Evolutionary conservation across 2,113 vertebrate genomes (phyloP).

Genomic region (Azemiops feae): DNA sequence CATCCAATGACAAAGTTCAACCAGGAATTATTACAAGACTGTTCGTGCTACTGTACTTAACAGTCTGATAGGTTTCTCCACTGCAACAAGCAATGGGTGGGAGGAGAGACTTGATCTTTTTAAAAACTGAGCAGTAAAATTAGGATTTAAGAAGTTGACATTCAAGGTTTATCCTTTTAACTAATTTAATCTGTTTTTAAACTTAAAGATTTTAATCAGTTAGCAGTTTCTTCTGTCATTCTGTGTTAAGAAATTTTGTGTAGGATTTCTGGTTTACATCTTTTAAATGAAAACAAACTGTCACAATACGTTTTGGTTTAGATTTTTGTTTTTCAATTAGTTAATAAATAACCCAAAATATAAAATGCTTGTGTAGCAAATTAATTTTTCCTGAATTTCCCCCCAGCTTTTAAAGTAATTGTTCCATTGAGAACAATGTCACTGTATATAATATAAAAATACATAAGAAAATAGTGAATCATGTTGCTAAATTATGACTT

Average conservation of each 20-base stretch:
- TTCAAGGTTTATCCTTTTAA: constrained; percentile 58
- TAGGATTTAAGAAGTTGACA: constrained; percentile 50
- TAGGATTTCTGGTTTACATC: constrained; percentile 7
- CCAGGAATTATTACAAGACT: constrained; percentile 54
- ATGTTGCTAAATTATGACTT: not conserved
- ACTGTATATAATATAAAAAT: not conserved
- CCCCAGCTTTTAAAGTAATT: not conserved
- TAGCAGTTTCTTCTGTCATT: constrained; percentile 42
- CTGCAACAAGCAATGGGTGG: constrained; percentile 27
- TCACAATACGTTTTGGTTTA: constrained; percentile 27
- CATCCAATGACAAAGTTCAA: constrained; percentile 75
- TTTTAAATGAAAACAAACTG: constrained; percentile 50
- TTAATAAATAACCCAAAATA: not conserved
- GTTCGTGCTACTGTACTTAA: constrained; percentile 54
- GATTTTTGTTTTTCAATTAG: constrained; percentile 16
- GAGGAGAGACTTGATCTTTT: not conserved
- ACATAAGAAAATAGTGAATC: not conserved
- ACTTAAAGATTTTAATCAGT: constrained; percentile 61
- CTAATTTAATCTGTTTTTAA: constrained; percentile 57
- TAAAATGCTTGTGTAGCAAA: not conserved
- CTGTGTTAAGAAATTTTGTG: not conserved
- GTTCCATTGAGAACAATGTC: not conserved
- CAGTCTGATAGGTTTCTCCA: constrained; percentile 51
- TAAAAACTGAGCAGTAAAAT: constrained; percentile 48
- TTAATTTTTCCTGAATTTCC: not conserved